Evolutionary conservation across 2,113 vertebrate genomes (phyloP), one percentile per base, ranked within the genome.

Genomic region (Cyprinus carpio): DNA sequence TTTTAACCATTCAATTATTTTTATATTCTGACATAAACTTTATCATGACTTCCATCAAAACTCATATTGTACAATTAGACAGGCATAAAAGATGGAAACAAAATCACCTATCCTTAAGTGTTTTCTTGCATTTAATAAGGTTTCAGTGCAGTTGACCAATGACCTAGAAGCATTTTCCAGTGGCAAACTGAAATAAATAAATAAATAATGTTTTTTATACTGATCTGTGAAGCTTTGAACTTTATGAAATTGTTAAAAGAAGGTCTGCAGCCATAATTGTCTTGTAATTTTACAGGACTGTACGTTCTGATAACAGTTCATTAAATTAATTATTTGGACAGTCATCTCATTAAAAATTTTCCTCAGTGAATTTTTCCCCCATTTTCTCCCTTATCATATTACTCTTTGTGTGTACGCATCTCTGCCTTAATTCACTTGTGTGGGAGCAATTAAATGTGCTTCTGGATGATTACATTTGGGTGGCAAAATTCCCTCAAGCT

Each of bases 381-480:
- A 62, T 23, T 71, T 81, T 76, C 29, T 54, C 56, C 43, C 10
- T 84, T 84, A 84, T 83, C 71, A 27, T 62, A 43, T 3, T 75
- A 15, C 6, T 85, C 75, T 83, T 74, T 85, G 85, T 80, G 74
- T 25, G 27, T 31, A 56, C 40, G 46, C 75, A 69, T 40, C 64
- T 56, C 40, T 29, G 65, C 69, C 64, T 18, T 84, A 84, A 85
- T 83, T 54, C 60, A 79, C 40, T 82, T 85, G 27, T 82, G 72
- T 78, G 74, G 54, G 77, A 85, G 67, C 85, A 88, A 89, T 87
- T 65, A 88, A 88, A 84, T 88, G 82, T 75, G 84, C 80, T 85
- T 72, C 34, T 60, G 25, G 25, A 7, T 79, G 82, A 87, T 87
- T 87, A 60, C 34, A 80, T 82, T 75, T 64, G 54, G 56, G 46